Conservation (phyloP, 2,797 vertebrate genomes). For the Esox lucius region DNA sequence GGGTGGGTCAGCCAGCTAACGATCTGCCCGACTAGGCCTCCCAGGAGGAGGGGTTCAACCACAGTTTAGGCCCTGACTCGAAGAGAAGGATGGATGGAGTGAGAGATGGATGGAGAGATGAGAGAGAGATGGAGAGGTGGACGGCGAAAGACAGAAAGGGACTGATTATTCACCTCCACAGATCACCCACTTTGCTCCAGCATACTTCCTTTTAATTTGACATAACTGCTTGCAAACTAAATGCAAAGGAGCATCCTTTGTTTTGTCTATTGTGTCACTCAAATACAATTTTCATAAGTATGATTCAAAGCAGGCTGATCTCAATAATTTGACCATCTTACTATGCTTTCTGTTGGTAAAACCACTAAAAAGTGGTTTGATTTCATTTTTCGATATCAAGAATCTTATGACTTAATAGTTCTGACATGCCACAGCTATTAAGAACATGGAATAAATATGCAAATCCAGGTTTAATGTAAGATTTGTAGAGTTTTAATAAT, state of each 20-base stretch:
- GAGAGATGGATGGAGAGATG: neutral
- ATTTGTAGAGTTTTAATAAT: neutral
- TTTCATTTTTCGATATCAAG: neutral
- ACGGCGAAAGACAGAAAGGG: neutral
- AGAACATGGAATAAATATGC: neutral
- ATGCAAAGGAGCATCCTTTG: neutral
- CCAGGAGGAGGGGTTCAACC: slow-evolving; percentile 71
- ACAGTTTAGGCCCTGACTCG: slow-evolving; percentile 71
- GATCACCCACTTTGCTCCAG: neutral
- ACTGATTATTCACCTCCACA: slow-evolving; percentile 40
- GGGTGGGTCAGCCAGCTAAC: slow-evolving; percentile 73
- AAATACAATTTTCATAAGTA: neutral
- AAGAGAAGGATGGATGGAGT: slow-evolving; percentile 19
- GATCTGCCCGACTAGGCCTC: slow-evolving; percentile 67
- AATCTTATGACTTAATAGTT: neutral
- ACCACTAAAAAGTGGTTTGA: neutral
- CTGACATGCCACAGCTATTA: neutral
- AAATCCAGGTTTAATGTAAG: neutral
- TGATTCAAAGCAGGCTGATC: neutral
- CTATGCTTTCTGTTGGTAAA: neutral
- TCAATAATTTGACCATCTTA: neutral
- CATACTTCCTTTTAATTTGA: neutral
- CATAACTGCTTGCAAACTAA: neutral
- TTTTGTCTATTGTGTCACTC: neutral
- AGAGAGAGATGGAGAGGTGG: neutral